A percentile compares a stretch with the other conserved stretches of the same genome.
These are phyloP conservation scores for Yponomeuta malinellus DNA, from an alignment of 2,888 invertebrate species.

Conservation along the genomic window DNA sequence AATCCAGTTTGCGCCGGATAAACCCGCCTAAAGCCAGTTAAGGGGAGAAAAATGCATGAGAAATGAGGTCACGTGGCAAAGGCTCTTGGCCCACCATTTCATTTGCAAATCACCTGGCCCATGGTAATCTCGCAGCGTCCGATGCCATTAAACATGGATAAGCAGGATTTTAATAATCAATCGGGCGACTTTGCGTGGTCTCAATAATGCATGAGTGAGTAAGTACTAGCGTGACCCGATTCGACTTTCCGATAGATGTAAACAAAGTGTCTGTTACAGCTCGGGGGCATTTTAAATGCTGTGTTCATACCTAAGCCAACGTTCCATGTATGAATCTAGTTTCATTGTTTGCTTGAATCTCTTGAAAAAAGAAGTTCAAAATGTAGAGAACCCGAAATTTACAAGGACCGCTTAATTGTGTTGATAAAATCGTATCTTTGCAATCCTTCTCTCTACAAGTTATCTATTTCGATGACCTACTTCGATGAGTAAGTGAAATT, in stretches of 20 bases:
- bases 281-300: background rate
- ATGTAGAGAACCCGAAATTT: no score
- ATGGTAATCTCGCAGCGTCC: background rate
- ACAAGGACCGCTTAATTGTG: no score
- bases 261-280: background rate
- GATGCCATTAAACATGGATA: slow-evolving; percentile 1
- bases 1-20: background rate
- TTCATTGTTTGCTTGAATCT: no score
- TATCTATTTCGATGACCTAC: no score
- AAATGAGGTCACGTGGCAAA: background rate
- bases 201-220: slow-evolving; percentile 1
- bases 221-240: background rate
- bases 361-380: no score
- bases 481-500: no score
- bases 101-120: background rate
- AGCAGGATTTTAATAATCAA: background rate
- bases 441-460: no score
- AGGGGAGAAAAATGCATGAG: background rate
- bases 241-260: background rate
- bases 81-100: background rate
- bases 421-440: no score
- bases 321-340: no score
- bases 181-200: background rate
- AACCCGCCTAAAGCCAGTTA: background rate
- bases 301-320: no score